Base-by-base conservation (phyloP, 2,797 vertebrate species). In the Chelonia mydas region DNA sequence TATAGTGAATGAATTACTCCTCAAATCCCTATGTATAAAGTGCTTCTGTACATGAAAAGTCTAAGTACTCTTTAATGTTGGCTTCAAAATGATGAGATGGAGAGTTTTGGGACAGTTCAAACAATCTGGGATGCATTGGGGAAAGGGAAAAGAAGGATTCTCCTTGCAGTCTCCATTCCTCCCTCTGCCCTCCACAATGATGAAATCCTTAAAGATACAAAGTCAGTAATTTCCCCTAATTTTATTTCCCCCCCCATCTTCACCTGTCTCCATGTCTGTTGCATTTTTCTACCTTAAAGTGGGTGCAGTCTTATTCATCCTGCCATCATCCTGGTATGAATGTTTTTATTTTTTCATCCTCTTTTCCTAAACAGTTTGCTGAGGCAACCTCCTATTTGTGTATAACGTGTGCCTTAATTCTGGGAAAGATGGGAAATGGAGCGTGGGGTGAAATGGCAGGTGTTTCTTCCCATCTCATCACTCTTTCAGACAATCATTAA, bases 81-180 rank as follows among this genome's bases (percentile, higher is more conserved):
- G 17, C 61, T 88, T 96, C 50, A 82, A 91, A 95, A 94, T 89
- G 68, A 86, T 92, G 81, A 95, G 68, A 78, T 37, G 65, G 37
- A 49, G 81, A 83, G 68, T 21, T 88, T 91, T 94, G 92, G 85
- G 83, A 31, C 94, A 55, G 41, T 93, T 97, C 92, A 96, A 94
- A 93, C 11, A 33, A 41, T 93, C 93, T 78, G 19, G 53, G 74
- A 47, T 85, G 90, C 94, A 94, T 92, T 2, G 7, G 76, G 91
- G 31, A 76, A 90, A 53, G 88, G 33, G 49, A 92, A 50, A 88
- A 54, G 41, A 85, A 93, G 92, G 89, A 91, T 84, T 37, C 61
- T 19, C 16, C 61, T 68, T 68, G 33, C 61, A 68, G 37, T 37
- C 17, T n/a, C 7, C 8, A 68, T 9, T 5, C 33, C 15, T 28